Evolutionary conservation across 2,797 vertebrate species (phyloP).

Genomic region (Enteromius anoplus): DNA sequence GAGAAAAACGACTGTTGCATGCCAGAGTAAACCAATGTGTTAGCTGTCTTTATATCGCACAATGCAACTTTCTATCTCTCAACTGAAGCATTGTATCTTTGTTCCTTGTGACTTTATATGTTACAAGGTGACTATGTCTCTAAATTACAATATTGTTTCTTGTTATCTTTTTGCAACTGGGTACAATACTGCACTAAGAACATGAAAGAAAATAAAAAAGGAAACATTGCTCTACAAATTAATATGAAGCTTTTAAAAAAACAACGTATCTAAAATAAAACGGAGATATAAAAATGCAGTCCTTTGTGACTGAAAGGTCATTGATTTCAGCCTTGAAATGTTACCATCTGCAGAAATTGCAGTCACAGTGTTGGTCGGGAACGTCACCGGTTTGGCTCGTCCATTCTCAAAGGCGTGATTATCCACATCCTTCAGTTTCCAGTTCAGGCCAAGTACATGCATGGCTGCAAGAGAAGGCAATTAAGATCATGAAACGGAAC

Average conservation of each 20-base stretch:
- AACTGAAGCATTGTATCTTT: background rate
- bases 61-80: background rate
- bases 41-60: background rate
- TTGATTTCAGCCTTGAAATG: slow-evolving; percentile 50
- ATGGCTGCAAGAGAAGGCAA: slow-evolving; percentile 80
- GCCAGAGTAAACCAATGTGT: background rate
- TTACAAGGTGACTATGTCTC: background rate
- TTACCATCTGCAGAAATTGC: slow-evolving; percentile 92
- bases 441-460: slow-evolving; percentile 99
- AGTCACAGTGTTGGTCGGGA: slow-evolving; percentile 88
- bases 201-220: background rate
- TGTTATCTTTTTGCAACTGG: background rate
- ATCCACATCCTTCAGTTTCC: slow-evolving; percentile 97
- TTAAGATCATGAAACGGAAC: slow-evolving; percentile 29
- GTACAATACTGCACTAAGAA: background rate
- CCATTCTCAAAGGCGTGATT: slow-evolving; percentile 96
- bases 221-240: background rate
- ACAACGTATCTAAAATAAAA: slow-evolving; percentile 1
- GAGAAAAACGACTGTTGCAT: background rate
- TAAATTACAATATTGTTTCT: background rate
- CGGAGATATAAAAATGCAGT: slow-evolving; percentile 6
- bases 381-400: slow-evolving; percentile 87
- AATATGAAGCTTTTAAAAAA: background rate
- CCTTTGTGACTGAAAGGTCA: slow-evolving; percentile 18
- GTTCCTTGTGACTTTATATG: background rate